Percentiles rank a stretch among this genome's conserved stretches.
These are phyloP conservation scores for Noctua fimbriata DNA, from an alignment of 2,888 invertebrate genomes.

Conservation along the genomic window DNA sequence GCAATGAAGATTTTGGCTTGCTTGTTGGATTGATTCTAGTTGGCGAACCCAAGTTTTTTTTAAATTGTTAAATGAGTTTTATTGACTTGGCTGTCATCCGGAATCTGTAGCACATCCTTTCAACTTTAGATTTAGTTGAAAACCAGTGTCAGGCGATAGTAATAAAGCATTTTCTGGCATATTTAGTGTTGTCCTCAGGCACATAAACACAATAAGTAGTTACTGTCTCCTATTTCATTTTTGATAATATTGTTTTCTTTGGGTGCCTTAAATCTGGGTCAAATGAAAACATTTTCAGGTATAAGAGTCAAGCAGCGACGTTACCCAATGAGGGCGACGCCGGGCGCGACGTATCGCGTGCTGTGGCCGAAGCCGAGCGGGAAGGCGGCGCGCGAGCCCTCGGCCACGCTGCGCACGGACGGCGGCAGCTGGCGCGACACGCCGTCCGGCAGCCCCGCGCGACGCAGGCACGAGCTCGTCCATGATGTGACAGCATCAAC, in stretches of 20 bases:
- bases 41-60: neutral
- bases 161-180: neutral
- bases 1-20: neutral
- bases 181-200: neutral
- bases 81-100: neutral
- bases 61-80: neutral
- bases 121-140: neutral
- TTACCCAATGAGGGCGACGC: constrained; percentile 97
- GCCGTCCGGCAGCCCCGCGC: constrained; percentile 84
- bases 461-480: constrained; percentile 83
- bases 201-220: neutral
- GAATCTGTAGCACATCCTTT: neutral
- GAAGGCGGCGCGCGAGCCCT: constrained; percentile 94
- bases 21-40: neutral
- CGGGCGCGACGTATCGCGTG: constrained; percentile 94
- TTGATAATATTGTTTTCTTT: neutral
- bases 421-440: constrained; percentile 92
- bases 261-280: no score
- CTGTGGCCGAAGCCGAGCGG: constrained; percentile 98
- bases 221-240: neutral
- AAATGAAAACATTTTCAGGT: neutral
- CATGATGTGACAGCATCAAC: constrained; percentile 90
- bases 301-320: neutral
- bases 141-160: neutral
- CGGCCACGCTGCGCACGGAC: constrained; percentile 90